phyloP scores from a whole-genome alignment of 2,113 vertebrate species.

The Seriola aureovittata region DNA sequence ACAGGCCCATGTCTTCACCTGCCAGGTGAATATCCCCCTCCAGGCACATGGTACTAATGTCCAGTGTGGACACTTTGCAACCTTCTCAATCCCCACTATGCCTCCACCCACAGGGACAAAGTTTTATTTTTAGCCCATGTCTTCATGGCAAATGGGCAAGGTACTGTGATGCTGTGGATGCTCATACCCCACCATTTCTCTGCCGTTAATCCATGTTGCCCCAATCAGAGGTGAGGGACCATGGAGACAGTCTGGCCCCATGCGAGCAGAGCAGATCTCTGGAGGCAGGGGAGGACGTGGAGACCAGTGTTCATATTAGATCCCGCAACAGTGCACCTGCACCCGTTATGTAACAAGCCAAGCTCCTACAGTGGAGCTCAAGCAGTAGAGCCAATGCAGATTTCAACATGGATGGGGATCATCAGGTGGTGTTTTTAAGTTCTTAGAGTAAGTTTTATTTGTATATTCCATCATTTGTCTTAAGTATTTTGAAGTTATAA shows the following conservation, averaged over 20 bases:
- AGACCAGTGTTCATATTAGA: slow-evolving; percentile 34
- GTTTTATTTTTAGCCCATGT: slow-evolving; percentile 83
- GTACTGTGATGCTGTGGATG: slow-evolving; percentile 73
- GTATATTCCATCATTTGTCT: background rate
- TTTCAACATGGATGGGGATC: slow-evolving; percentile 18
- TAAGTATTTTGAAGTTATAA: background rate
- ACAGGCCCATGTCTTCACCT: slow-evolving; percentile 31
- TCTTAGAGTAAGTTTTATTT: slow-evolving; percentile 22
- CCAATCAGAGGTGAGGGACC: slow-evolving; percentile 57
- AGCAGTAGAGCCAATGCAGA: background rate
- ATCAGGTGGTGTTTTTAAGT: slow-evolving; percentile 19
- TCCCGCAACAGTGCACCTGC: slow-evolving; percentile 28
- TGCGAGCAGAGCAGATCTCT: slow-evolving; percentile 15
- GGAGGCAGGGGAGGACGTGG: slow-evolving; percentile 29
- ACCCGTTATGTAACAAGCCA: slow-evolving; percentile 40
- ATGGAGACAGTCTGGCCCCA: slow-evolving; percentile 16
- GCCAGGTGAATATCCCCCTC: slow-evolving; percentile 42
- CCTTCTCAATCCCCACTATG: slow-evolving; percentile 51
- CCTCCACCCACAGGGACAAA: slow-evolving; percentile 58
- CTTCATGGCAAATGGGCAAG: slow-evolving; percentile 78
- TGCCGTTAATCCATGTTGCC: slow-evolving; percentile 64
- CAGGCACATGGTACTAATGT: slow-evolving; percentile 20
- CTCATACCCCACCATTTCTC: slow-evolving; percentile 57
- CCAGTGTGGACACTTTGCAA: slow-evolving; percentile 60
- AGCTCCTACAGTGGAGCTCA: slow-evolving; percentile 5